These are phyloP conservation scores for Catostylus mosaicus DNA, from an alignment of 30 jellyfish, hydroid and myxozoan species.

Conservation along the genomic window DNA sequence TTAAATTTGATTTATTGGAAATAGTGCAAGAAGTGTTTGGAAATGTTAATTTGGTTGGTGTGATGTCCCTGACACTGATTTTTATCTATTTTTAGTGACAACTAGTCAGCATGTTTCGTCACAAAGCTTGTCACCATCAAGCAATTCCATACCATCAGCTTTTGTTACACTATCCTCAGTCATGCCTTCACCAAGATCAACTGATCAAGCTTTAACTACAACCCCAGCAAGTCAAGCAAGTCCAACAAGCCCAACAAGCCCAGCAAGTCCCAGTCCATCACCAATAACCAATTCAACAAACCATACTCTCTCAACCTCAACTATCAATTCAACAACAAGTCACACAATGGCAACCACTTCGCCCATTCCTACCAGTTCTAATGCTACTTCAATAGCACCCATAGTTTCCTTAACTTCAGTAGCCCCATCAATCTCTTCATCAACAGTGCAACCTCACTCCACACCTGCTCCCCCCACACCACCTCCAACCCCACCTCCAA, in stretches of 20 bases:
- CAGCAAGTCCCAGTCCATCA: not conserved
- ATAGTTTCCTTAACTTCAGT: not conserved
- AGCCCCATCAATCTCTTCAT: slow-evolving; percentile 11
- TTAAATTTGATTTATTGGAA: no score
- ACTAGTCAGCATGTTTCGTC: no score
- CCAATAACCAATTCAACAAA: slow-evolving; percentile 4
- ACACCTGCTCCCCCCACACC: slow-evolving; percentile 32
- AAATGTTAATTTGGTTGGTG: no score
- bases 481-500: slow-evolving; percentile 31
- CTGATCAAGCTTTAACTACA: not conserved
- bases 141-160: no score
- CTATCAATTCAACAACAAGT: not conserved
- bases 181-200: not conserved
- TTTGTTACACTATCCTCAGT: not conserved
- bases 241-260: not conserved
- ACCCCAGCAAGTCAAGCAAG: not conserved
- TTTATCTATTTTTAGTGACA: no score
- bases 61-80: no score
- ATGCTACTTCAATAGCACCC: slow-evolving; percentile 4
- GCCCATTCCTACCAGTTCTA: not conserved
- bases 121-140: no score
- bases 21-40: no score
- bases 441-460: slow-evolving; percentile 5
- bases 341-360: not conserved
- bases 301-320: not conserved